Evolutionary conservation across 2,113 vertebrate genomes (phyloP), one percentile per base, ranked within the genome.

Genomic region (Pomatostomus ruficeps): DNA sequence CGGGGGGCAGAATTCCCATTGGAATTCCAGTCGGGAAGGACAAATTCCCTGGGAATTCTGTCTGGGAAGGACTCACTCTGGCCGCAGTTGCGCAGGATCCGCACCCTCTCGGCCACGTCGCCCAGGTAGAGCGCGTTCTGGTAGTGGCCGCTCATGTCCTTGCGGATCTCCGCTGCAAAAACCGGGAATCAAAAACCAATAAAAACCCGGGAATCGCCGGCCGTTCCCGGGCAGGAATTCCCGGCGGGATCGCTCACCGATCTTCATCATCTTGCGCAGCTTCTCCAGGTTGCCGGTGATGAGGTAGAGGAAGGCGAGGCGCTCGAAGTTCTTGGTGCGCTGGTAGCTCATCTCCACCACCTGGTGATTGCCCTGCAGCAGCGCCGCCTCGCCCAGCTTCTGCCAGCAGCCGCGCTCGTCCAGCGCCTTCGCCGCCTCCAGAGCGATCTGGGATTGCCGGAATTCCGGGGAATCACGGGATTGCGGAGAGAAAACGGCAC

Each of bases 341-440:
- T 99, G 99, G 96, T 99, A 99, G 97, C 99, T 99, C 99, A 99
- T 99, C 96, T 99, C 99, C 96, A 99, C 99, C 3, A 99, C 99
- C 98, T 99, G 99, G 97, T 99, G 99, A 96, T 99, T 99, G 3
- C 99, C 99, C 95, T 99, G 99, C 33, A 99, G 98, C 90, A 99
- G 96, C 0, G 99, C 99, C 7, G 99, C 99, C 87, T 99, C 99
- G 3, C 99, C 99, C 89, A 99, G 98, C 74, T 99, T 99, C 96
- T 99, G 99, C 99, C 99, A 99, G 97, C 99, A 99, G 92, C 98
- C 98, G 88, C 99, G 99, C 91, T 99, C 99, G 49, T 99, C 99
- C 93, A 99, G 97, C 7, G 99, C 99, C 93, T 99, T 99, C 62
- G 99, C 99, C 10, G 99, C 99, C 95, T 99, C 99, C 93, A 99